Evolutionary conservation across 2,113 vertebrate genomes (phyloP).

Genomic region (Istiophorus platypterus): DNA sequence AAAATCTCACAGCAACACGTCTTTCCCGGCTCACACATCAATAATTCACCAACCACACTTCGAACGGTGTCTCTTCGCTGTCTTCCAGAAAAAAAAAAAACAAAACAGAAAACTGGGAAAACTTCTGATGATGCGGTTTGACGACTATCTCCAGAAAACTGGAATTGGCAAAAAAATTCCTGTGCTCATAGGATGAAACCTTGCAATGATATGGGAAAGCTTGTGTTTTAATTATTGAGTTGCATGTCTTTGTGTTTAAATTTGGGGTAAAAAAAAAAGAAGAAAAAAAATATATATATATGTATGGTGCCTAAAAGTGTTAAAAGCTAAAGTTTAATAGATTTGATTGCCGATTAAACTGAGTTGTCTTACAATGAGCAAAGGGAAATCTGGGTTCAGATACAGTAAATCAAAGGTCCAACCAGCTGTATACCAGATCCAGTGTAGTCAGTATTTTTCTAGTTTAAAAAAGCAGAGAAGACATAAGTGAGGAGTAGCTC

Average conservation of each 20-base stretch:
- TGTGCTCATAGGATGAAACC: no score
- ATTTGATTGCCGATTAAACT: neutral
- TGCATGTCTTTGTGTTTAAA: no score
- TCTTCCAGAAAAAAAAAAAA: neutral
- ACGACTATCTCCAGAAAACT: neutral
- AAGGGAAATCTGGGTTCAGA: neutral
- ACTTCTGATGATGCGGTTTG: neutral
- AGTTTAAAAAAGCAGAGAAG: neutral
- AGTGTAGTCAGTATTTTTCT: neutral
- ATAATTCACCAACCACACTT: conserved; percentile 3
- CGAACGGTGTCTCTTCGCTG: neutral
- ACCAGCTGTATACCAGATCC: no score
- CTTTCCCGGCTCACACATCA: neutral
- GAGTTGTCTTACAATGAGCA: neutral
- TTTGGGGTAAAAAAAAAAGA: no score
- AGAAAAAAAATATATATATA: no score
- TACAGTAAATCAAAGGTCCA: neutral
- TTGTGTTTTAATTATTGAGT: no score
- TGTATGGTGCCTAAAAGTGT: no score
- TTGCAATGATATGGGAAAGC: neutral
- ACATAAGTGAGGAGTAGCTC: neutral
- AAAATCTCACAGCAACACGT: neutral
- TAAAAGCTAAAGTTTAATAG: neutral
- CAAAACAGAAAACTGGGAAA: neutral
- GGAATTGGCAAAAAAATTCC: neutral